Conservation (phyloP, 2,888 invertebrate species). For the Drosophila cognata region DNA sequence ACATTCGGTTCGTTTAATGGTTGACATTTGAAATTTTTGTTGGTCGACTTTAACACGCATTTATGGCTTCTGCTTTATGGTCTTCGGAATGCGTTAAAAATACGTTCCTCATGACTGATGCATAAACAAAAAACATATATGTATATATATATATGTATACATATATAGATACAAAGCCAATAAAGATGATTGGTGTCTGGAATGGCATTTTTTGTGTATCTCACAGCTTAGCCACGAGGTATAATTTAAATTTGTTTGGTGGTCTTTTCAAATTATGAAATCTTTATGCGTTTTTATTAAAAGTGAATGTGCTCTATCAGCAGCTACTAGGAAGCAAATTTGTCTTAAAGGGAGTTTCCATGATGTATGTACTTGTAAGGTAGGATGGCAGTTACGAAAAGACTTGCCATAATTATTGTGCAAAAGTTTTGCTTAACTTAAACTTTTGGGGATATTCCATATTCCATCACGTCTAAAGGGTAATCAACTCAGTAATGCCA, state of each 20-base stretch:
- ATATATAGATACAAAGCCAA: conserved; percentile 39
- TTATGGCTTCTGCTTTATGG: conserved; percentile 75
- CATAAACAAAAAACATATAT: conserved; percentile 14
- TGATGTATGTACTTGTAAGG: not conserved
- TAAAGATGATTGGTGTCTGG: conserved; percentile 74
- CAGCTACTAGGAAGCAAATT: not conserved
- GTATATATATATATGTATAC: not conserved
- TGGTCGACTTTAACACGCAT: conserved; percentile 71
- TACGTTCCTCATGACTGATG: conserved; percentile 20
- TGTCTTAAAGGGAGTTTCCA: not conserved
- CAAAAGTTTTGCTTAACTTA: not conserved
- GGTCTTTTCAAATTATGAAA: conserved; percentile 47
- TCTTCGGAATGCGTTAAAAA: conserved; percentile 65
- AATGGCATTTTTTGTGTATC: conserved; percentile 40
- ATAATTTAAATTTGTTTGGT: conserved; percentile 15
- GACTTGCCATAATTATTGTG: not conserved
- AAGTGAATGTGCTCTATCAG: conserved; percentile 25
- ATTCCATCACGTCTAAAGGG: not conserved
- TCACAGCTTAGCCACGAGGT: conserved; percentile 24
- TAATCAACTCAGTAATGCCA: not conserved
- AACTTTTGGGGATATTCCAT: not conserved
- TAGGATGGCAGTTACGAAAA: not conserved
- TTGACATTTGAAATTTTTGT: conserved; percentile 68
- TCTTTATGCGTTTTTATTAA: conserved; percentile 47
- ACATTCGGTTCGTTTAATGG: conserved; percentile 64